Base-by-base conservation (phyloP, 2,797 vertebrate species). In the Amphiprion clarkii region DNA sequence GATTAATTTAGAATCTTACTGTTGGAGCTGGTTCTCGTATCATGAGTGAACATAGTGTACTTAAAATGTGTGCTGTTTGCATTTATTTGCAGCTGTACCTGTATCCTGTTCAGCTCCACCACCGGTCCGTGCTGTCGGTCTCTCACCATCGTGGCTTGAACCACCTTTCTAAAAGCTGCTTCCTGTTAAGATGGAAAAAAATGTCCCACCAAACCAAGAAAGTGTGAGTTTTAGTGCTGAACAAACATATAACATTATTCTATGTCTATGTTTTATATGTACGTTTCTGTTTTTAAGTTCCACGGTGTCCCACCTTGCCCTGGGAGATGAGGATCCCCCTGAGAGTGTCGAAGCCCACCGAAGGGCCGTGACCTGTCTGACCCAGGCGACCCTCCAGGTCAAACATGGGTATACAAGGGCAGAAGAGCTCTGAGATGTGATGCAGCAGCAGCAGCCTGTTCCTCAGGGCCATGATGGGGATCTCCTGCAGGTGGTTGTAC, bases 401-500 rank as follows among this genome's bases (percentile, higher is more conserved):
- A 14, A 99, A 99, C 98, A 99, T 99, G 56, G 98, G 97, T 86
- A 99, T 99, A 69, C 98, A 99, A 16, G 98, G 98, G 84, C 98
- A 99, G 93, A 99, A 98, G 70, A 99, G 96, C 89, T 99, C 98
- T 0, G 98, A 99, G 93, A 99, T 97, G 91, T 99, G 97, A 77
- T 99, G 98, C 79, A 99, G 93, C 17, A 99, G 94, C 74, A 99
- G 93, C 81, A 99, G 94, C 46, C 98, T 94, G 92, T 99, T 99
- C 81, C 98, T 95, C 91, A 99, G 89, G 0, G 95, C 95, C 82
- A 98, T 95, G 25, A 99, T 96, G 29, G 96, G 95, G 74, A 98
- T 97, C 89, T 99, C 98, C 87, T 99, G 97, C 39, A 99, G 93
- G 86, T 99, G 98, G 86, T 98, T 99, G 93, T 99, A 99, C 90